Base-by-base conservation (phyloP, 1,140 invertebrate genomes). In the Hesperophylax magnus region DNA sequence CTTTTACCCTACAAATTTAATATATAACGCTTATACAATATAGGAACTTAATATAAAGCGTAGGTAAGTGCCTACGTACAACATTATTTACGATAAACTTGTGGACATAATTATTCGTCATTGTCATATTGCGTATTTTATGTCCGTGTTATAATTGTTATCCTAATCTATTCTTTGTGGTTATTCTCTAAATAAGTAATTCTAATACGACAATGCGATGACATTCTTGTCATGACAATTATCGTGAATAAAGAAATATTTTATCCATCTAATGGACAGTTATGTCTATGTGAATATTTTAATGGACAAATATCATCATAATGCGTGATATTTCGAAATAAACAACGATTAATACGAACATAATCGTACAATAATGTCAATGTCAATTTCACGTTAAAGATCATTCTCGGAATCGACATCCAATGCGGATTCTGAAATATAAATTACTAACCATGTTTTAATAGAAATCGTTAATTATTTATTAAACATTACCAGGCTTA, bases 221-320 rank as follows among this genome's bases (percentile, higher is more conserved):
- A 65, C 63, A 65, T 65, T 65, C 27, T 34, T 14, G 63, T 11
- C 27, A 31, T 14, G 63, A 65, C 22, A 22, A 65, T 65, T 65
- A 65, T 65, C 27, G 17, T 31, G 27, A 65, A 65, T 65, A 65
- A 31, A 65, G 24, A 15, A 65, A 65, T 65, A 65, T n/a, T 34
- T 27, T 34, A 65, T 31, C 24, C 22, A 31, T 6, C 14, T 65
- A 27, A 34, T n/a, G 17, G 63, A 22, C 63, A 34, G 63, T 31
- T 65, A 65, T 34, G 56, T 65, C 63, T 34, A 17, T 31, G 63
- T 65, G 63, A 31, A 65, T 65, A 65, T 65, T 65, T 65, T 15
- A 65, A 65, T 65, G 14, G 63, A 27, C 14, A 17, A 27, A 18
- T 31, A 65, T 65, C 39, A 65, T 34, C 27, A 65, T 65, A 65